Conservation (phyloP, 2,113 vertebrate species). For the Cheilinus undulatus region DNA sequence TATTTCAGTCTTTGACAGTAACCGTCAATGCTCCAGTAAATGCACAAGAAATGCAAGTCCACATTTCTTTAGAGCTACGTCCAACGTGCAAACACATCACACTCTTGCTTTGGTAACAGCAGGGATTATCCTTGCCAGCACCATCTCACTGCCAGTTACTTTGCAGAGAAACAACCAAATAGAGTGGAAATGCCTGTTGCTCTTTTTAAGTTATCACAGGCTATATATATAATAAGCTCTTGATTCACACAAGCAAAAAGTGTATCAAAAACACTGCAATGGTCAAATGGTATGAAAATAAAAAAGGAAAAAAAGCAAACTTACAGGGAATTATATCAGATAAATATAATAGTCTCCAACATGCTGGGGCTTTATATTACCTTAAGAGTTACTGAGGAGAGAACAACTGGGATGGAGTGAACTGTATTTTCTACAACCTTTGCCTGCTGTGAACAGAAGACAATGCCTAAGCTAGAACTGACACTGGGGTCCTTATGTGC, state of each 20-base stretch:
- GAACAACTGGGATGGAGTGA: constrained; percentile 3
- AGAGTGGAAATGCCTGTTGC: constrained; percentile 29
- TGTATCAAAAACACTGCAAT: constrained; percentile 27
- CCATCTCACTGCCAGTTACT: constrained; percentile 41
- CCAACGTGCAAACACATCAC: constrained; percentile 47
- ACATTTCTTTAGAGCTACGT: constrained; percentile 23
- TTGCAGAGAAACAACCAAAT: constrained; percentile 33
- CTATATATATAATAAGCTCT: constrained; percentile 43
- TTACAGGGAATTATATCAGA: not conserved
- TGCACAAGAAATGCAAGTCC: constrained; percentile 18
- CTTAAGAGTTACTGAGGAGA: constrained; percentile 14
- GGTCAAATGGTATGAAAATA: constrained; percentile 5
- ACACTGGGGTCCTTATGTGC: not conserved
- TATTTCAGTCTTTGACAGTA: constrained; percentile 43
- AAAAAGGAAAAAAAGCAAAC: not conserved
- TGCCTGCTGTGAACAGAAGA: not conserved
- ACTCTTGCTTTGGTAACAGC: constrained; percentile 28
- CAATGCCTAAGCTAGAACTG: not conserved
- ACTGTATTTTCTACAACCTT: constrained; percentile 5
- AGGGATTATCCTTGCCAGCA: constrained; percentile 24
- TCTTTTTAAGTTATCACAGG: constrained; percentile 44
- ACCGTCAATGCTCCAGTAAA: constrained; percentile 16
- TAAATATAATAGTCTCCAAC: constrained; percentile 1
- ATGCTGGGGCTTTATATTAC: not conserved
- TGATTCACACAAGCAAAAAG: constrained; percentile 10